phyloP scores from a whole-genome alignment of 2,113 vertebrate genomes.

The Caranx melampygus region DNA sequence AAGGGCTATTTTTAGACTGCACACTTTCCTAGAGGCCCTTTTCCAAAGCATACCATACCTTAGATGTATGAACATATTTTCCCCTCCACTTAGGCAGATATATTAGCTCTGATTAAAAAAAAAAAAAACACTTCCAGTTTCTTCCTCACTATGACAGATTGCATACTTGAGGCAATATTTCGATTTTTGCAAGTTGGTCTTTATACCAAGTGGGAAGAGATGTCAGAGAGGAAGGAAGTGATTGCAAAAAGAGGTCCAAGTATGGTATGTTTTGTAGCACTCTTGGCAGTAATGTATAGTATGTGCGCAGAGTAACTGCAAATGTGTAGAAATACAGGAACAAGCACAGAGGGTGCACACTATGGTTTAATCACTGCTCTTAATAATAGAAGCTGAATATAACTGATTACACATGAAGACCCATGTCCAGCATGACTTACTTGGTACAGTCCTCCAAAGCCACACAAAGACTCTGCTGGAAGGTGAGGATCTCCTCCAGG shows the following conservation, averaged over 20 bases:
- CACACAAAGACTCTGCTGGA: conserved; percentile 93
- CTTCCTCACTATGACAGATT: background rate
- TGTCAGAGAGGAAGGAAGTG: conserved; percentile 22
- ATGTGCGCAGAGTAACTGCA: background rate
- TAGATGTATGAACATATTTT: background rate
- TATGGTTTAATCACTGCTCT: background rate
- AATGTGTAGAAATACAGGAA: background rate
- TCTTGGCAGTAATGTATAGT: background rate
- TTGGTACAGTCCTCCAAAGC: conserved; percentile 94
- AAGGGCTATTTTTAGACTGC: background rate
- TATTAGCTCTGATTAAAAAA: background rate
- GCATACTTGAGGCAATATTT: background rate
- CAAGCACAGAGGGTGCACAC: background rate
- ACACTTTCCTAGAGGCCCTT: background rate
- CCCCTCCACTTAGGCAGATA: background rate
- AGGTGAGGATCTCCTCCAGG: conserved; percentile 93
- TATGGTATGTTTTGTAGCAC: background rate
- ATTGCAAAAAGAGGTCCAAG: conserved; percentile 24
- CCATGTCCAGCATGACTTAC: conserved; percentile 81
- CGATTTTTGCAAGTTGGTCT: background rate
- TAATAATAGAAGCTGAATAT: background rate
- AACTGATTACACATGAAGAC: background rate
- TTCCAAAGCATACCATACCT: background rate
- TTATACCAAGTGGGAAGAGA: background rate
- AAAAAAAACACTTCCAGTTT: background rate